Evolutionary conservation across 2,888 invertebrate species (phyloP).

Genomic region (Dromius quadrimaculatus): DNA sequence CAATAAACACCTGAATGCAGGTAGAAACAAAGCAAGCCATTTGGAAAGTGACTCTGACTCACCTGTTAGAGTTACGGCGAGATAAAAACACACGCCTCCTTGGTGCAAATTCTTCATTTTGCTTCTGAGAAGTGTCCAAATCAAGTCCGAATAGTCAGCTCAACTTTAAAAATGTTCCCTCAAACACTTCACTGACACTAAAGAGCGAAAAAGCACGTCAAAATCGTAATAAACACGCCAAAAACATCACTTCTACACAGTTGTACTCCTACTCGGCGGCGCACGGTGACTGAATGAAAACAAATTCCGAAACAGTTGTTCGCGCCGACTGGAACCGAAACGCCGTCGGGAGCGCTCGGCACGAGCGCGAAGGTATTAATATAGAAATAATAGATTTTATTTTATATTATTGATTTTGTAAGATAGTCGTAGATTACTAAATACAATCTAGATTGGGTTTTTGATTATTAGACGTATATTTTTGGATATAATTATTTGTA

Average conservation of each 20-base stretch:
- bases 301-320: slow-evolving; percentile 36
- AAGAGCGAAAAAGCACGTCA: slow-evolving; percentile 30
- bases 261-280: slow-evolving; percentile 41
- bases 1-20: background rate
- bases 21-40: slow-evolving; percentile 23
- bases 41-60: slow-evolving; percentile 37
- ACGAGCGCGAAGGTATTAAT: slow-evolving; percentile 12
- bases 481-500: too few relatives aligned
- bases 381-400: too few relatives aligned
- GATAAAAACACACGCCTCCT: slow-evolving; percentile 35
- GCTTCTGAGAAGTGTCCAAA: background rate
- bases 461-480: too few relatives aligned
- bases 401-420: too few relatives aligned
- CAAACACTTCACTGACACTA: slow-evolving; percentile 41
- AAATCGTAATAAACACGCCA: slow-evolving; percentile 39
- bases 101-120: slow-evolving; percentile 23
- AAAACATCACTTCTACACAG: slow-evolving; percentile 29
- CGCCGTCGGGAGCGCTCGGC: slow-evolving; percentile 23
- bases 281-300: slow-evolving; percentile 46
- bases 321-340: slow-evolving; percentile 9
- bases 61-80: slow-evolving; percentile 48
- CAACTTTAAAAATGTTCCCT: background rate
- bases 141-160: slow-evolving; percentile 20
- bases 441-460: too few relatives aligned
- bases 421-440: too few relatives aligned